Evolutionary conservation across 2,113 vertebrate genomes (phyloP), one percentile per base, ranked within the genome.

Genomic region (Spheniscus mendiculus): DNA sequence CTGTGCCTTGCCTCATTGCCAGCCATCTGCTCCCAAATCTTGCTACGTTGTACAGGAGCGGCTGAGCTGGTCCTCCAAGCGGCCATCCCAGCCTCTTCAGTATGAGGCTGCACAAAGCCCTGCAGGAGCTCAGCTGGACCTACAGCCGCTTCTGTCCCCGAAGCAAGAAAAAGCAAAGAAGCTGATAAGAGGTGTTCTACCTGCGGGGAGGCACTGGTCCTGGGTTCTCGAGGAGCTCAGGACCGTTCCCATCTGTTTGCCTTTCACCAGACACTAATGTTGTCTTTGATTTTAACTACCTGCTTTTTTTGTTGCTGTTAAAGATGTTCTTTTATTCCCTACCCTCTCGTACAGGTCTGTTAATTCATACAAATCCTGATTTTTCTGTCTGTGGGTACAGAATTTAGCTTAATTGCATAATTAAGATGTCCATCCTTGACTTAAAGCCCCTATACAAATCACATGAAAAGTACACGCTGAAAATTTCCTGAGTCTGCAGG

Each of bases 1-100:
- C 40, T 73, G n/a, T 72, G 67, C 29, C 66, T 67, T 83, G 45
- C 40, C 56, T 55, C 4, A 1, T 5, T n/a, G 47, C 22, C 67
- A 67, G 42, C 36, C 32, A n/a, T 56, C 70, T 45, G 47, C 32
- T 83, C 52, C 71, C 38, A 76, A 21, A 34, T 49, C 76, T 67
- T 49, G 23, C 47, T 21, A 1, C 0, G 2, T 56, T 23, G 56
- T 2, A 2, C 45, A 66, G 69, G 61, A 53, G 74, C 2, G 7
- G 26, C 36, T 10, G 36, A 63, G 36, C 15, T 18, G 23, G 38
- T 42, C 27, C 27, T 77, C 17, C n/a, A 45, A 34, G 56, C 5
- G 15, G 25, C 36, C 58, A 32, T 18, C 30, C 47, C 53, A 87
- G 62, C 27, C 34, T 62, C 67, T 67, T 49, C 4, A 12, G n/a